phyloP scores from a whole-genome alignment of 2,113 vertebrate species.

The Coptodon rendalli region DNA sequence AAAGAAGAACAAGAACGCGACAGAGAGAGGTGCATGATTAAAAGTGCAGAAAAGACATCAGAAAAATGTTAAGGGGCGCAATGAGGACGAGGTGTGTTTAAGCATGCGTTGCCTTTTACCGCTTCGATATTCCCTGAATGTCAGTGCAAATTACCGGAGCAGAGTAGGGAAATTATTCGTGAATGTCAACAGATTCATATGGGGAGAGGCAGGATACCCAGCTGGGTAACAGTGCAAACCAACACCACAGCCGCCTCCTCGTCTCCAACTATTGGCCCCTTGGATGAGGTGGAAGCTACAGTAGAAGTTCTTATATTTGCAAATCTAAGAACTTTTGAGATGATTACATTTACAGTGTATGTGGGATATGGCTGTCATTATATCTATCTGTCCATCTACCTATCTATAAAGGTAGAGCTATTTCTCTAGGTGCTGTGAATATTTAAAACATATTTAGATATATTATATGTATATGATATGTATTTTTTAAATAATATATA shows the following conservation, averaged over 20 bases:
- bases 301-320: neutral
- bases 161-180: conserved; percentile 2
- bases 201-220: neutral
- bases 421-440: neutral
- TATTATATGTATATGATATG: neutral
- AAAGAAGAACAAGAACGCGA: neutral
- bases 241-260: neutral
- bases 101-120: neutral
- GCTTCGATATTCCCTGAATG: neutral
- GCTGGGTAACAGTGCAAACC: neutral
- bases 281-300: neutral
- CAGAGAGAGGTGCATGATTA: neutral
- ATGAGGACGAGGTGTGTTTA: neutral
- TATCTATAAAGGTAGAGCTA: neutral
- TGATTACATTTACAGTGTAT: neutral
- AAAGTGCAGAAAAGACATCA: neutral
- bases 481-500: neutral
- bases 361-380: neutral
- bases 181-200: conserved; percentile 16
- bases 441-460: neutral
- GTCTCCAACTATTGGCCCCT: neutral
- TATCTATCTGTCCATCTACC: neutral
- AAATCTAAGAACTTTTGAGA: neutral
- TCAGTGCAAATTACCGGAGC: conserved; percentile 11
- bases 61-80: neutral